Evolutionary conservation across 2,113 vertebrate genomes (phyloP).

Genomic region (Corydoras maculifer): DNA sequence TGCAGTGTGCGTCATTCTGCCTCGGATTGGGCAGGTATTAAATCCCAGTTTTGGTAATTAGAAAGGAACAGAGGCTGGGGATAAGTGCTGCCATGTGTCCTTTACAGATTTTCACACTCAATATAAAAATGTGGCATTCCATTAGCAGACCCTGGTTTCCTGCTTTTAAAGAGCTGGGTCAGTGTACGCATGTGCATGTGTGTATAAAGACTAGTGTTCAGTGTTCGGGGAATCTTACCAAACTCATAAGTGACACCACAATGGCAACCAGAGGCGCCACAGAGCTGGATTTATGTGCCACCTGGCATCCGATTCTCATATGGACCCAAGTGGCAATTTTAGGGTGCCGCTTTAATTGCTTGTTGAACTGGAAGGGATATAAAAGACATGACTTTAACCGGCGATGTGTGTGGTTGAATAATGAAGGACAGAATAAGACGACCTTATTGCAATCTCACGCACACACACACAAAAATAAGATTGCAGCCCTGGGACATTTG

Average conservation of each 20-base stretch:
- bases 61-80: slow-evolving; percentile 61
- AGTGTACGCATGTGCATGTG: slow-evolving; percentile 1
- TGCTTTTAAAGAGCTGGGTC: slow-evolving; percentile 47
- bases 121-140: slow-evolving; percentile 45
- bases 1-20: slow-evolving; percentile 10
- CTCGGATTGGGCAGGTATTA: slow-evolving; percentile 56
- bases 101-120: slow-evolving; percentile 52
- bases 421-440: not conserved
- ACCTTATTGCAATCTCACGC: not conserved
- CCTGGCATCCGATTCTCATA: slow-evolving; percentile 29
- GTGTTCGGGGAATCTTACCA: slow-evolving; percentile 20
- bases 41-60: slow-evolving; percentile 62
- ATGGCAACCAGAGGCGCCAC: slow-evolving; percentile 23
- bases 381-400: slow-evolving; percentile 6
- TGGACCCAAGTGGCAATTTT: slow-evolving; percentile 29
- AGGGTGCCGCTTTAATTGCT: slow-evolving; percentile 21
- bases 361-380: slow-evolving; percentile 24
- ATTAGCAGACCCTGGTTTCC: slow-evolving; percentile 53
- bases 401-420: slow-evolving; percentile 10
- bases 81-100: slow-evolving; percentile 68
- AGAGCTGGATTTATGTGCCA: slow-evolving; percentile 12
- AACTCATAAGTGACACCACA: slow-evolving; percentile 58
- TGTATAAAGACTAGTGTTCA: too few species aligned
- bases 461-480: slow-evolving; percentile 40
- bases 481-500: slow-evolving; percentile 31